phyloP scores from a whole-genome alignment of 2,113 vertebrate species.

The Xenopus laevis region DNA sequence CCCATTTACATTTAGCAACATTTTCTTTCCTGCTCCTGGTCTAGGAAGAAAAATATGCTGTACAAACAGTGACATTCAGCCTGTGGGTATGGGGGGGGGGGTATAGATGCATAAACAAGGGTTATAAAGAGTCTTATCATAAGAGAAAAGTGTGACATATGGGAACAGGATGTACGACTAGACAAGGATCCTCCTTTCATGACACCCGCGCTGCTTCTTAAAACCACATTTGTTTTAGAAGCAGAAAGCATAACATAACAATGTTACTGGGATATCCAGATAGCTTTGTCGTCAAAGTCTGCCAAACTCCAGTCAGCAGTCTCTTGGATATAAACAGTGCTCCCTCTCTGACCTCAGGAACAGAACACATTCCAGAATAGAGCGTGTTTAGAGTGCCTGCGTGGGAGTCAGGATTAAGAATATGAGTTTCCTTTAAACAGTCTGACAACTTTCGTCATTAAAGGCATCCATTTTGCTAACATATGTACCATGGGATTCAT shows the following conservation, averaged over 20 bases:
- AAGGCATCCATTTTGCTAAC: neutral
- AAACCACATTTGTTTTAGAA: slow-evolving; percentile 39
- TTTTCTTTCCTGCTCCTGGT: no score
- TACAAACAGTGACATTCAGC: no score
- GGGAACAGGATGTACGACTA: slow-evolving; percentile 40
- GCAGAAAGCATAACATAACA: slow-evolving; percentile 37
- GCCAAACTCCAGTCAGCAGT: slow-evolving; percentile 33
- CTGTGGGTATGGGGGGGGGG: no score
- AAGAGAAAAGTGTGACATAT: slow-evolving; percentile 25
- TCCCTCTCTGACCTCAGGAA: slow-evolving; percentile 38
- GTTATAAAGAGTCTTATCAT: slow-evolving; percentile 2
- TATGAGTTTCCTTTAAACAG: neutral
- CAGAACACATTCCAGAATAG: slow-evolving; percentile 41
- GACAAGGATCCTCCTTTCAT: slow-evolving; percentile 41
- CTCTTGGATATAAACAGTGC: slow-evolving; percentile 40
- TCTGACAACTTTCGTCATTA: slow-evolving; percentile 17
- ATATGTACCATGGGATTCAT: no score
- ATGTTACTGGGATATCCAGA: slow-evolving; percentile 37
- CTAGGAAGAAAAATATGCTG: no score
- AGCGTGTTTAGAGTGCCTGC: slow-evolving; percentile 25
- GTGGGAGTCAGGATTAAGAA: slow-evolving; percentile 20
- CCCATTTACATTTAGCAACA: no score
- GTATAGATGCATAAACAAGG: neutral
- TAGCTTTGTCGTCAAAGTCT: slow-evolving; percentile 31
- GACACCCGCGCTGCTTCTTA: slow-evolving; percentile 14